These are phyloP conservation scores for Ancistrus triradiatus DNA, from an alignment of 2,113 vertebrate species.

Conservation along the genomic window DNA sequence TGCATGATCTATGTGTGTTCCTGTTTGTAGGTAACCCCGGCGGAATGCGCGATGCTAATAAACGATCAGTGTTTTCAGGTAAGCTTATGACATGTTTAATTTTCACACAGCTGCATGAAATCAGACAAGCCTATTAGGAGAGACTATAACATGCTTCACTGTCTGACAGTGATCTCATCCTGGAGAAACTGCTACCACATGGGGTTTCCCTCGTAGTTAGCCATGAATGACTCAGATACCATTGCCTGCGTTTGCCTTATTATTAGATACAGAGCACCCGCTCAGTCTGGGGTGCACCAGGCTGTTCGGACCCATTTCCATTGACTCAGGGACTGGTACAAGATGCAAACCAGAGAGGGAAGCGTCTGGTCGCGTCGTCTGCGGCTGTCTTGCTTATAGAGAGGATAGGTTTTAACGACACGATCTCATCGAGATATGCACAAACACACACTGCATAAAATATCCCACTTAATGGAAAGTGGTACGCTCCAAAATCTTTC, in stretches of 20 bases:
- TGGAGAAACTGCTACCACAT: constrained; percentile 38
- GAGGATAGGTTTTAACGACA: constrained; percentile 49
- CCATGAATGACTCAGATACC: constrained; percentile 50
- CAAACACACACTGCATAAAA: constrained; percentile 47
- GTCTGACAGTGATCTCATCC: constrained; percentile 58
- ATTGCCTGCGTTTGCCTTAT: constrained; percentile 58
- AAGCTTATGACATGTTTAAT: constrained; percentile 22
- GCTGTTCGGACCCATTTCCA: constrained; percentile 56
- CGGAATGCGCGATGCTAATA: constrained; percentile 61
- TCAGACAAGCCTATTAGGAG: constrained; percentile 5
- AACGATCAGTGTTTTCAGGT: constrained; percentile 76
- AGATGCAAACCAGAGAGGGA: constrained; percentile 55
- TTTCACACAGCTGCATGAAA: neutral
- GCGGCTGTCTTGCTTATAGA: constrained; percentile 66
- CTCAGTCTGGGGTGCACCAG: neutral
- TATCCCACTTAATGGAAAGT: constrained; percentile 39
- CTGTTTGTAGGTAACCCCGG: constrained; percentile 45
- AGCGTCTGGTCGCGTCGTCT: constrained; percentile 65
- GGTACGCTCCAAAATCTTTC: constrained; percentile 56
- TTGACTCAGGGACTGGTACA: constrained; percentile 64
- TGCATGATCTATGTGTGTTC: neutral
- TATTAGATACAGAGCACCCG: constrained; percentile 1
- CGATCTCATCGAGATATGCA: constrained; percentile 26
- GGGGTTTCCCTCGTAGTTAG: no score
- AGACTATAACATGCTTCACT: constrained; percentile 40